Base-by-base conservation (phyloP, 2,113 vertebrate species). In the Lepisosteus oculatus region DNA sequence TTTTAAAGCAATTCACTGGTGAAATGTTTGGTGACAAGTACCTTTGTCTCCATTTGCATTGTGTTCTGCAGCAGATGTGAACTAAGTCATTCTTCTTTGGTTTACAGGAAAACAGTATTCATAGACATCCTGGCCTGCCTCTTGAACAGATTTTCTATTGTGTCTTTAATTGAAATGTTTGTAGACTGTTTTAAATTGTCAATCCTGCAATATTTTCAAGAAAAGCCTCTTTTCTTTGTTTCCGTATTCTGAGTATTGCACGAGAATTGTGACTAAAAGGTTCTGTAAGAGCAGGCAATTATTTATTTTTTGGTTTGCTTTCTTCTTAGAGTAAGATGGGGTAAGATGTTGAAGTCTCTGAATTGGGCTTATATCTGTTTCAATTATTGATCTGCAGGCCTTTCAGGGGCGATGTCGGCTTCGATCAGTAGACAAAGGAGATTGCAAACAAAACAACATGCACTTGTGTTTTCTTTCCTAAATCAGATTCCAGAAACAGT, bases 141-240 rank as follows among this genome's bases (percentile, higher is more conserved):
- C 68, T n/a, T 67, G 43, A 15, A 57, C 69, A 72, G 65, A 64
- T 73, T 55, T 55, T 61, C 67, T 65, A 73, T 76, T 80, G 78
- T 80, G 67, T 41, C 43, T 57, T 74, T 74, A 74, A 71, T 74
- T 56, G 65, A 73, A 79, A 55, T 74, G 43, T 71, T 55, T 64
- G 61, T 56, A 59, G 62, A 61, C 64, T 13, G 47, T 55, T 62
- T 67, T 13, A 59, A 43, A 69, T n/a, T 54, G 69, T 42, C 15
- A 42, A 41, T 43, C 12, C 15, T 42, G 57, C 2, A n/a, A 51
- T 13, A 14, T 12, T 29, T n/a, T 12, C 42, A 8, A 43, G 8
- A 12, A 17, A 51, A 45, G 42, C 42, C 9, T 59, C 14, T 1
- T 15, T 54, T 55, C 44, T 61, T 6, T 17, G 14, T 55, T 11